These are phyloP conservation scores for Pseudomyrmex pallidus DNA, from an alignment of 1,140 invertebrate species.

Conservation along the genomic window DNA sequence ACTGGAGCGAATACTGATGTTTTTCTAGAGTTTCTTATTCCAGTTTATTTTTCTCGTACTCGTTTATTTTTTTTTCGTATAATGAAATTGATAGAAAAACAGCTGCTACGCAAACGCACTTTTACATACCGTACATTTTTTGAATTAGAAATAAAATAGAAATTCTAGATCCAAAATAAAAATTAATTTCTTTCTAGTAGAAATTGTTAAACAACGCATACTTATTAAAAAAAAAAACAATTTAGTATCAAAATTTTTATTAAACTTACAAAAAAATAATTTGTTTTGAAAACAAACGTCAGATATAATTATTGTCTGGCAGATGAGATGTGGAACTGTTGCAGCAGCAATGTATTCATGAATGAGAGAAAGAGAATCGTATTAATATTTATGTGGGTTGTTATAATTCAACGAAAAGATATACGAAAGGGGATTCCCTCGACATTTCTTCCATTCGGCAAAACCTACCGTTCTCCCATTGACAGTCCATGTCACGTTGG, in stretches of 20 bases:
- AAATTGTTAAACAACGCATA: neutral
- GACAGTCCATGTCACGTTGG: constrained; percentile 93
- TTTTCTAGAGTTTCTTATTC: neutral
- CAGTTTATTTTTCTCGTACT: neutral
- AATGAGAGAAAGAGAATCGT: constrained; percentile 9
- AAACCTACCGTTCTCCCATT: constrained; percentile 90
- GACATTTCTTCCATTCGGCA: constrained; percentile 60
- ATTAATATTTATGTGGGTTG: constrained; percentile 45
- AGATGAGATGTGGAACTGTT: neutral
- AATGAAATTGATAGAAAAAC: neutral
- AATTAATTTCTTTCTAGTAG: too few species aligned
- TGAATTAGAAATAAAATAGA: too few species aligned
- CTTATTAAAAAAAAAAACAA: neutral
- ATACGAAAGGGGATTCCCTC: neutral
- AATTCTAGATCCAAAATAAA: too few species aligned
- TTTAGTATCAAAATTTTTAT: neutral
- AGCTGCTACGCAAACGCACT: neutral
- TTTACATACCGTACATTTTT: neutral
- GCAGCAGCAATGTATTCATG: neutral
- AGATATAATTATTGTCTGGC: neutral
- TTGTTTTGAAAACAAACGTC: neutral
- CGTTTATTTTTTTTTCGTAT: neutral
- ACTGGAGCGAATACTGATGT: neutral
- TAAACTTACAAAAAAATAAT: neutral
- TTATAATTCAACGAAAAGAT: constrained; percentile 14